These are phyloP conservation scores for Drosophila kuntzei DNA, from an alignment of 2,888 invertebrate genomes.

Conservation along the genomic window DNA sequence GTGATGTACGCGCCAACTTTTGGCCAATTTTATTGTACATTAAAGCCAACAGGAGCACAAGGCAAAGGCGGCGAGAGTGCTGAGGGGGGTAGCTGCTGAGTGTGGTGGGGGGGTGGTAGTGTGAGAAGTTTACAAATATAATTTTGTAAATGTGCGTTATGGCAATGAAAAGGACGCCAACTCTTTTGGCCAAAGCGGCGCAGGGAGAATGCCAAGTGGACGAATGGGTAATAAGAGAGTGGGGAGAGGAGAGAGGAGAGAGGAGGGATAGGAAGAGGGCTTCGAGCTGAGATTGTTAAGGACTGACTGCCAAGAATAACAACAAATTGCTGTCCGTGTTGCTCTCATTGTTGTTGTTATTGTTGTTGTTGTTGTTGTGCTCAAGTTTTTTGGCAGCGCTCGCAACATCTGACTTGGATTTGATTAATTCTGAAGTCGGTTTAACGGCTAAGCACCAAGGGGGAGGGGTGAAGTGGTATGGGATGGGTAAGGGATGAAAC, in stretches of 20 bases:
- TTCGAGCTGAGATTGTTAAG: constrained; percentile 25
- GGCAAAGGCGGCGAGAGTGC: not conserved
- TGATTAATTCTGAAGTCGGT: constrained; percentile 80
- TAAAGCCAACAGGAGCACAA: constrained; percentile 51
- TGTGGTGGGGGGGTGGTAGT: too few relatives aligned
- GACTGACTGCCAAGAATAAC: constrained; percentile 63
- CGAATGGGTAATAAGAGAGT: constrained; percentile 1
- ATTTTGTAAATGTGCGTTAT: constrained; percentile 79
- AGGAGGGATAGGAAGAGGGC: not conserved
- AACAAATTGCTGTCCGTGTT: constrained; percentile 68
- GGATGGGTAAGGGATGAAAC: not conserved
- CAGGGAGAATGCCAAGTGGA: constrained; percentile 35
- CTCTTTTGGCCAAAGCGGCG: constrained; percentile 58
- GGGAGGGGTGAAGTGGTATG: not conserved
- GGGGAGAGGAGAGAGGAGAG: not conserved
- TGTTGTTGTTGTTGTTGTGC: constrained; percentile 50
- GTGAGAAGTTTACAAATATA: constrained; percentile 76
- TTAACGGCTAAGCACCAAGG: constrained; percentile 68
- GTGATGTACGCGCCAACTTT: constrained; percentile 76
- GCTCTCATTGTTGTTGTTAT: constrained; percentile 3
- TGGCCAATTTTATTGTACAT: constrained; percentile 75
- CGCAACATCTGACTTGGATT: constrained; percentile 78
- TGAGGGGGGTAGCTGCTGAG: too few relatives aligned
- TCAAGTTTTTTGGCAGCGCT: constrained; percentile 77
- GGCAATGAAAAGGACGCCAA: constrained; percentile 71